Evolutionary conservation across 2,113 vertebrate genomes (phyloP).

Genomic region (Mesitornis unicolor): DNA sequence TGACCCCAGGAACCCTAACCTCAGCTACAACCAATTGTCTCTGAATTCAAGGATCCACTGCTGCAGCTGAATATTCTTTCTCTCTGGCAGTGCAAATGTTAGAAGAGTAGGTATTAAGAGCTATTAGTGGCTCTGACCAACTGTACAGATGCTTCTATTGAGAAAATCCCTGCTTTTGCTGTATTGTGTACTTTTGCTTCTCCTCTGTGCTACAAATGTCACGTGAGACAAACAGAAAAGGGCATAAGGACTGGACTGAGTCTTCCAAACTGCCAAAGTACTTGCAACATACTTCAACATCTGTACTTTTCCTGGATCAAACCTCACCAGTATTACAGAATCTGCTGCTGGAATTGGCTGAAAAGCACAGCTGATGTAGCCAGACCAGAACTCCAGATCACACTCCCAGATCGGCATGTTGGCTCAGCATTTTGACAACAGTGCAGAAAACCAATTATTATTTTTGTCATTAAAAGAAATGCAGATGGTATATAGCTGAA

Average conservation of each 20-base stretch:
- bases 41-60: neutral
- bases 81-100: neutral
- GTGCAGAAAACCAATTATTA: conserved; percentile 1
- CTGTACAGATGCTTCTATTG: neutral
- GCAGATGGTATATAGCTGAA: conserved; percentile 3
- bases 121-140: neutral
- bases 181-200: neutral
- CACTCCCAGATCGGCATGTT: neutral
- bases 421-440: conserved; percentile 34
- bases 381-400: conserved; percentile 29
- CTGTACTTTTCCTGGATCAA: neutral
- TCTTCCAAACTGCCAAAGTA: neutral
- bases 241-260: neutral
- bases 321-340: neutral
- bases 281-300: neutral
- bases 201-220: neutral
- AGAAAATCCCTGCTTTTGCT: neutral
- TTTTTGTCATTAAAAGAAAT: conserved; percentile 30
- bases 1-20: neutral
- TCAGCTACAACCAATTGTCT: neutral
- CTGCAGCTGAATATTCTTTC: neutral
- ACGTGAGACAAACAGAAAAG: neutral
- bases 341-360: conserved; percentile 2
- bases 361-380: neutral
- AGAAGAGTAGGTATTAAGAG: neutral